Evolutionary conservation across 2,113 vertebrate genomes (phyloP).

Genomic region (Stomatorhinus ivindoensis): DNA sequence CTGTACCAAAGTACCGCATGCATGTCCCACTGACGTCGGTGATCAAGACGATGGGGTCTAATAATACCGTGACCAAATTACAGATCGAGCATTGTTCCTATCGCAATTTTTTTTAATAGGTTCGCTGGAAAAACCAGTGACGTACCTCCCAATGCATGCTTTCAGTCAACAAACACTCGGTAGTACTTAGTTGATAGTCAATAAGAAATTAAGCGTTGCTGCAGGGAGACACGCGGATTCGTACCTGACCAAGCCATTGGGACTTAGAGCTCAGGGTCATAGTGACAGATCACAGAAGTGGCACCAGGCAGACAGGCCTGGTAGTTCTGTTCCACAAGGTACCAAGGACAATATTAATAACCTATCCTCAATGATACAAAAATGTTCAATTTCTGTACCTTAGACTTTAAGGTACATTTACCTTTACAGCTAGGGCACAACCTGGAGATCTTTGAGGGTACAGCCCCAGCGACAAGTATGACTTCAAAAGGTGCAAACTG

Average conservation of each 20-base stretch:
- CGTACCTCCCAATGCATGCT: neutral
- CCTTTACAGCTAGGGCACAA: neutral
- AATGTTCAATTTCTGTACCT: neutral
- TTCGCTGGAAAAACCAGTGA: neutral
- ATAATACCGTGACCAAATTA: neutral
- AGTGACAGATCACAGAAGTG: neutral
- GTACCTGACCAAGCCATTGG: neutral
- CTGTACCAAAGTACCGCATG: too few species aligned
- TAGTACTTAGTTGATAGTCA: neutral
- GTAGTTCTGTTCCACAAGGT: neutral
- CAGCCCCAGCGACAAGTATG: neutral
- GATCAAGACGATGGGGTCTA: neutral
- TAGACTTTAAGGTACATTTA: neutral
- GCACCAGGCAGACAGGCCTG: neutral
- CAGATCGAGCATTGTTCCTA: neutral
- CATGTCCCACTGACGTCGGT: neutral
- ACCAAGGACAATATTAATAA: neutral
- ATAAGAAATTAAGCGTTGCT: neutral
- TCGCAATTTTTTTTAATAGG: neutral
- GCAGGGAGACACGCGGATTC: neutral
- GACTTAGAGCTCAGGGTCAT: neutral
- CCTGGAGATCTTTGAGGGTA: neutral
- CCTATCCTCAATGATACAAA: neutral
- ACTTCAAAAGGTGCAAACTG: neutral
- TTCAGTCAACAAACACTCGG: constrained; percentile 2